Conservation (phyloP, 1,140 invertebrate genomes). For the Dinoponera quadriceps region DNA sequence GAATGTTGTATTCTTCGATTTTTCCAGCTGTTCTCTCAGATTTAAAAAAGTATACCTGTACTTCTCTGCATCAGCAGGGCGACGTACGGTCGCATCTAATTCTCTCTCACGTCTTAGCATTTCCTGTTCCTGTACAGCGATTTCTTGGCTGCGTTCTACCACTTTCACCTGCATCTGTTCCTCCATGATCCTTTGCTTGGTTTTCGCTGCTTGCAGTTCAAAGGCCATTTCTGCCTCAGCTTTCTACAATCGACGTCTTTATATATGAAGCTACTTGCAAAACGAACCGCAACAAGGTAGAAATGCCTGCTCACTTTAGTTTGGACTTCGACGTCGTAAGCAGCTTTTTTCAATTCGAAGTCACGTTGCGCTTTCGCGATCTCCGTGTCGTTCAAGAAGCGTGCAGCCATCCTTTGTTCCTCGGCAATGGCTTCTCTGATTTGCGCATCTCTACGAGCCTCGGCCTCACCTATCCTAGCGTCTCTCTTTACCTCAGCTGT, state of each 20-base stretch:
- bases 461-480: slow-evolving; percentile 97
- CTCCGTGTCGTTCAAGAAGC: slow-evolving; percentile 97
- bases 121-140: slow-evolving; percentile 95
- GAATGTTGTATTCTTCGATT: no score
- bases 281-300: not conserved
- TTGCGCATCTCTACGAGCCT: slow-evolving; percentile 94
- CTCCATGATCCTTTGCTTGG: slow-evolving; percentile 97
- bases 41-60: slow-evolving; percentile 86
- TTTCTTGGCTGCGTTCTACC: slow-evolving; percentile 96
- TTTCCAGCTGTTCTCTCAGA: no score
- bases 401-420: slow-evolving; percentile 96
- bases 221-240: slow-evolving; percentile 98
- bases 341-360: slow-evolving; percentile 98
- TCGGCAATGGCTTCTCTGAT: slow-evolving; percentile 98
- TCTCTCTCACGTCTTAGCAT: slow-evolving; percentile 94
- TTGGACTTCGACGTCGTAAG: slow-evolving; percentile 98
- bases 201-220: slow-evolving; percentile 97
- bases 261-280: not conserved
- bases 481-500: slow-evolving; percentile 99
- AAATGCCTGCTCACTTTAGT: slow-evolving; percentile 90
- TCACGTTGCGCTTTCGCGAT: slow-evolving; percentile 98
- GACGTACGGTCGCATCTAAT: slow-evolving; percentile 94
- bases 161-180: slow-evolving; percentile 99
- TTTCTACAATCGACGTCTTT: slow-evolving; percentile 85
- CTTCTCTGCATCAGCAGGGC: slow-evolving; percentile 97